phyloP scores from a whole-genome alignment of 2,888 invertebrate species.

The Leucania comma region DNA sequence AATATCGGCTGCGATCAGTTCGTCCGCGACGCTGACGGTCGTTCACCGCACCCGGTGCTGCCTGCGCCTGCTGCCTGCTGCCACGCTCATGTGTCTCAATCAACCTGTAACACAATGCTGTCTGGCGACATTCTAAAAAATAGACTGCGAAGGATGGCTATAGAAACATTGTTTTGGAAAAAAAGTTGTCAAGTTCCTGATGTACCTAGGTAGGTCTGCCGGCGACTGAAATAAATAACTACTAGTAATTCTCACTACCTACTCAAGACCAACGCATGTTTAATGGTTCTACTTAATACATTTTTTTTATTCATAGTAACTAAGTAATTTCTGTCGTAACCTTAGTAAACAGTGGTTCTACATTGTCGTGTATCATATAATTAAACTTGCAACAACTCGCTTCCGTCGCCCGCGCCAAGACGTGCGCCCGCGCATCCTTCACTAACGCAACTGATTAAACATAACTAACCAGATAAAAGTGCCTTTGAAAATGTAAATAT shows the following conservation, averaged over 20 bases:
- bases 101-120: too few relatives aligned
- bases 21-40: slow-evolving; percentile 59
- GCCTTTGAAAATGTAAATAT: too few relatives aligned
- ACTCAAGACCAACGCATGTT: too few relatives aligned
- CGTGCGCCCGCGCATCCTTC: slow-evolving; percentile 17
- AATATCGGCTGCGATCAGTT: slow-evolving; percentile 72
- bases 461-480: neutral
- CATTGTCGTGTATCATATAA: slow-evolving; percentile 19
- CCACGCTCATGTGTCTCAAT: neutral
- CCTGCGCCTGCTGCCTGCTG: slow-evolving; percentile 4
- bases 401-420: neutral
- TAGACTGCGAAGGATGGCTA: too few relatives aligned
- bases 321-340: neutral
- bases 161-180: too few relatives aligned
- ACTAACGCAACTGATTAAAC: neutral
- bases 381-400: slow-evolving; percentile 10
- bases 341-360: neutral
- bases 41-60: slow-evolving; percentile 59
- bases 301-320: neutral
- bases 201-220: too few relatives aligned
- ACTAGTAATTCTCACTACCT: too few relatives aligned
- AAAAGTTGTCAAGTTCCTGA: too few relatives aligned
- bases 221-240: too few relatives aligned
- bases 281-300: neutral
- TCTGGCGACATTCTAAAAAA: too few relatives aligned